phyloP scores from a whole-genome alignment of 2,888 invertebrate species.

The Erpobdella octoculata region DNA sequence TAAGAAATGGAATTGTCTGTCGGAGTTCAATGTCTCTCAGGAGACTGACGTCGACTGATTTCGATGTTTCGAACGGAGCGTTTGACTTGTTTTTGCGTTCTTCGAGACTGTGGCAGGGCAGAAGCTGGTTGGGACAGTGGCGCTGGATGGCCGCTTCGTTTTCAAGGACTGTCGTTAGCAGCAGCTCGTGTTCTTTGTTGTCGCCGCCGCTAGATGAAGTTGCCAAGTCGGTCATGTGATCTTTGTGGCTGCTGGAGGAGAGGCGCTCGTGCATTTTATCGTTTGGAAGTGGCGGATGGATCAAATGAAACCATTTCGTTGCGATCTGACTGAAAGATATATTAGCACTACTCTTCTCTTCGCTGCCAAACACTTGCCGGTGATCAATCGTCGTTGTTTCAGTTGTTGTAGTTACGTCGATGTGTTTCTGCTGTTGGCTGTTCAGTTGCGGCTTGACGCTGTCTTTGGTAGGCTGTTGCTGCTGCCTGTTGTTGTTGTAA shows the following conservation, averaged over 20 bases:
- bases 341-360: no score
- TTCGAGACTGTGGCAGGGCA: neutral
- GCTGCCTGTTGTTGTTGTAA: neutral
- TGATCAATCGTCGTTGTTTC: no score
- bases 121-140: neutral
- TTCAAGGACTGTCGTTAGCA: neutral
- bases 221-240: slow-evolving; percentile 1
- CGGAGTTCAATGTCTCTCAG: neutral
- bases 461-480: neutral
- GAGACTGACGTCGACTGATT: neutral
- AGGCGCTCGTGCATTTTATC: slow-evolving; percentile 2
- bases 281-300: no score
- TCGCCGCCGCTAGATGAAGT: neutral
- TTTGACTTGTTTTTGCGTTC: neutral
- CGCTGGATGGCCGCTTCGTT: neutral
- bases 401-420: no score
- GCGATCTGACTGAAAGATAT: neutral
- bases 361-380: no score
- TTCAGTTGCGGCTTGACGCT: no score
- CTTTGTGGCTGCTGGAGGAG: no score
- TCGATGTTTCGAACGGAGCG: neutral
- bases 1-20: no score
- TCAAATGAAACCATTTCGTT: neutral
- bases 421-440: no score
- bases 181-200: no score